These are phyloP conservation scores for Cynaeus angustus DNA, from an alignment of 2,888 invertebrate species.

Conservation along the genomic window DNA sequence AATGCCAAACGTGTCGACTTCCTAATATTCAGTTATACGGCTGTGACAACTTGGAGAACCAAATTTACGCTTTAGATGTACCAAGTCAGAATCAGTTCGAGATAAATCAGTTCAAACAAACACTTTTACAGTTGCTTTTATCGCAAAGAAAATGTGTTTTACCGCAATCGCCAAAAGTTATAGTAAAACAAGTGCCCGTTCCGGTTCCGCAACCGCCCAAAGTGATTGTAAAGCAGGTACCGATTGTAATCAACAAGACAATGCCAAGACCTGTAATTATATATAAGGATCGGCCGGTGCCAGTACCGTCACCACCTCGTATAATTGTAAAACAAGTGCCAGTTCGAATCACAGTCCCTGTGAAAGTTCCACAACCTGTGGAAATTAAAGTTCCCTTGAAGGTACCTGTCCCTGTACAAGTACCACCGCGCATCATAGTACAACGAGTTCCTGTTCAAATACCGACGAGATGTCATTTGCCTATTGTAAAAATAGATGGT, in stretches of 20 bases:
- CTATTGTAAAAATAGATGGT: not conserved
- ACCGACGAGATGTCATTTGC: not conserved
- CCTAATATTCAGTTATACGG: not conserved
- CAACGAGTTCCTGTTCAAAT: constrained; percentile 1
- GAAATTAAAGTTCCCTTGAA: not conserved
- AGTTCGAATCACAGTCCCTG: not conserved
- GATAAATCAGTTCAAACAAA: not conserved
- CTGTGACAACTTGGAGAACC: constrained; percentile 5
- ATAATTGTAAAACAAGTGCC: not conserved
- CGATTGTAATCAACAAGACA: not conserved
- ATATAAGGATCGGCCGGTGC: not conserved
- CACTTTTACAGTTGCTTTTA: too few relatives aligned
- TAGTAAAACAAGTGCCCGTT: not conserved
- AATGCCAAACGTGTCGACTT: not conserved
- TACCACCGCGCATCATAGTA: not conserved
- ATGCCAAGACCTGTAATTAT: not conserved
- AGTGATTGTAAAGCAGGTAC: not conserved
- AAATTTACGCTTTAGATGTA: not conserved
- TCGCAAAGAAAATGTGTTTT: too few relatives aligned
- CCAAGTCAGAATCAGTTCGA: not conserved
- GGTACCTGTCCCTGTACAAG: too few relatives aligned
- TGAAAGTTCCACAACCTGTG: not conserved
- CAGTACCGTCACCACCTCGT: not conserved
- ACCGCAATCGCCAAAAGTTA: not conserved
- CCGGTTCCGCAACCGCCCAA: not conserved